Percentiles rank a stretch among this genome's conserved stretches.
phyloP scores from a whole-genome alignment of 2,888 invertebrate genomes.

The Magallana nippona region DNA sequence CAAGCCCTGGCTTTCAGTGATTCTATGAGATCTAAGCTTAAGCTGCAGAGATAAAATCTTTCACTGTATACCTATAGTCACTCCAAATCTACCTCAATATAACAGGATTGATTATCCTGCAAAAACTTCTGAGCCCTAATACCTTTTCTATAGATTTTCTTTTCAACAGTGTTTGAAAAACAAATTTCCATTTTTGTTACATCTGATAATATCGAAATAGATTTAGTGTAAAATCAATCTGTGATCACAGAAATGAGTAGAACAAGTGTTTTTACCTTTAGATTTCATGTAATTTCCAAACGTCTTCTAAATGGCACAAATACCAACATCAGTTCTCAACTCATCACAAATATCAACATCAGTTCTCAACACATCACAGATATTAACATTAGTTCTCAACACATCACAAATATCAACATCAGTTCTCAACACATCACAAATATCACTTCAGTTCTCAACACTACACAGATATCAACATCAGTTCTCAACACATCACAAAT shows the following conservation, averaged over 20 bases:
- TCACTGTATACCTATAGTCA: too few relatives aligned
- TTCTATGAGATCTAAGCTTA: too few relatives aligned
- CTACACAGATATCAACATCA: too few relatives aligned
- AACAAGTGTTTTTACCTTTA: not conserved
- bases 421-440: not conserved
- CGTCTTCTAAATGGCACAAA: not conserved
- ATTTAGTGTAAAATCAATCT: not conserved
- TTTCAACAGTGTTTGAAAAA: not conserved
- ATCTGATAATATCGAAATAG: not conserved
- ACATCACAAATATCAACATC: not conserved
- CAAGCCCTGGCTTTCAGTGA: too few relatives aligned
- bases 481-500: not conserved
- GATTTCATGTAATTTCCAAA: constrained; percentile 25
- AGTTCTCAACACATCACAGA: too few relatives aligned
- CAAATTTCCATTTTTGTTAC: not conserved
- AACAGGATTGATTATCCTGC: too few relatives aligned
- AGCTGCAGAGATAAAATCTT: too few relatives aligned
- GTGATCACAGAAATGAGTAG: not conserved
- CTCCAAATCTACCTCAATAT: too few relatives aligned
- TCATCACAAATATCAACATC: too few relatives aligned
- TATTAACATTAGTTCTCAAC: too few relatives aligned
- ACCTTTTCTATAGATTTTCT: constrained; percentile 17
- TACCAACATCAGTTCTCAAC: not conserved
- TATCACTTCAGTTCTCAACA: too few relatives aligned
- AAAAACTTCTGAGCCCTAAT: not conserved